Conservation (phyloP, 2,113 vertebrate genomes). For the Laterallus jamaicensis region DNA sequence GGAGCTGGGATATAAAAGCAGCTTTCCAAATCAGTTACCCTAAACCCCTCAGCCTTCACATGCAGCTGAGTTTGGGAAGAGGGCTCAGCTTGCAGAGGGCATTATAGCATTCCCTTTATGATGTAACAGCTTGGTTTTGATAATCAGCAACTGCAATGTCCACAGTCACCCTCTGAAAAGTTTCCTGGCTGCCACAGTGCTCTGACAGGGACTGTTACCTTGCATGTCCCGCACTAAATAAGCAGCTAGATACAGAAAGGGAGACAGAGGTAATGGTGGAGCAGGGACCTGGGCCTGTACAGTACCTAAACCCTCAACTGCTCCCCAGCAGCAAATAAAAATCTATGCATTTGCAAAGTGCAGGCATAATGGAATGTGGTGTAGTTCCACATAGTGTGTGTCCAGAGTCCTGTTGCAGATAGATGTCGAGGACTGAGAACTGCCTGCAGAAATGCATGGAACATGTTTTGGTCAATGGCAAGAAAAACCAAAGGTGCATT, state of each 20-base stretch:
- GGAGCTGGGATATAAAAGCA: not conserved
- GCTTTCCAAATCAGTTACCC: not conserved
- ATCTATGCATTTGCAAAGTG: not conserved
- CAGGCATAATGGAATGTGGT: not conserved
- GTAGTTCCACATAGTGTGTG: not conserved
- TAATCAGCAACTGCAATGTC: not conserved
- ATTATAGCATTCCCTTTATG: not conserved
- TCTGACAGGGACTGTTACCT: not conserved
- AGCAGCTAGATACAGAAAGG: not conserved
- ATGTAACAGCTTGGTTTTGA: not conserved
- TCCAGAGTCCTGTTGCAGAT: not conserved
- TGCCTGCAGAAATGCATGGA: not conserved
- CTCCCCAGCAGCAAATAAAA: constrained; percentile 3
- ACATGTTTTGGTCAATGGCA: not conserved
- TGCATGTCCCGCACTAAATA: not conserved
- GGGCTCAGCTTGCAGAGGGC: not conserved
- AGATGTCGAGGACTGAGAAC: not conserved
- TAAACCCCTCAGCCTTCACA: not conserved
- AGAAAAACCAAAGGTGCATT: not conserved
- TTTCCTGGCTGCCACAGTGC: not conserved
- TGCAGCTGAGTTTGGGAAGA: not conserved
- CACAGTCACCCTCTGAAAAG: not conserved
- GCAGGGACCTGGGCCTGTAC: not conserved
- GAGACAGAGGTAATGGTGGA: not conserved
- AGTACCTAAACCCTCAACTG: not conserved